These are phyloP conservation scores for Misgurnus mizolepis DNA, from an alignment of 2,113 vertebrate species.

Conservation along the genomic window DNA sequence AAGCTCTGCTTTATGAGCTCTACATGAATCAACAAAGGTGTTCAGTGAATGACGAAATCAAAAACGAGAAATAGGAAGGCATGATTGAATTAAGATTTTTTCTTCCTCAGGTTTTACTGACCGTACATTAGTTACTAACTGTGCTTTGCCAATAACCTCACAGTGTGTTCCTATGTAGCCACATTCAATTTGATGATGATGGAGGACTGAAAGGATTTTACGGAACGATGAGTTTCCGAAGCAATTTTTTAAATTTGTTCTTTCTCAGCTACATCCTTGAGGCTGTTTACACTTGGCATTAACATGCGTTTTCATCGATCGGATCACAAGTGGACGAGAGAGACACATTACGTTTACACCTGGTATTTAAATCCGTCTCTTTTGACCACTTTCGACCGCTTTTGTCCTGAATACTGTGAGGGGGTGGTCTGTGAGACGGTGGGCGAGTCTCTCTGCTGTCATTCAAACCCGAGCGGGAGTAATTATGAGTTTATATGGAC, in stretches of 20 bases:
- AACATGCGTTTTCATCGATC: too few species aligned
- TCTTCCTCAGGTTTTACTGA: slow-evolving; percentile 31
- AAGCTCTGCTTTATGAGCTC: slow-evolving; percentile 11
- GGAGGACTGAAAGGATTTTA: not conserved
- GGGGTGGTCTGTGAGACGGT: too few species aligned
- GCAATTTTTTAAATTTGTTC: not conserved
- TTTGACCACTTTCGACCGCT: too few species aligned
- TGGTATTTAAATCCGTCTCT: too few species aligned
- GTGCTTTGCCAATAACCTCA: not conserved
- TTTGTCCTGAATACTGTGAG: too few species aligned
- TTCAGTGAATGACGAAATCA: slow-evolving; percentile 29
- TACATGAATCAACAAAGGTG: slow-evolving; percentile 35
- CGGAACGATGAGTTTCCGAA: not conserved
- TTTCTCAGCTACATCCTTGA: not conserved
- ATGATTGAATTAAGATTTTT: slow-evolving; percentile 40
- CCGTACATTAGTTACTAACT: slow-evolving; percentile 27
- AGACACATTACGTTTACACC: too few species aligned
- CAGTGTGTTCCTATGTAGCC: not conserved
- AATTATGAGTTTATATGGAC: too few species aligned
- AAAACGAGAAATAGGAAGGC: slow-evolving; percentile 30
- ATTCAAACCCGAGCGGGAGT: too few species aligned
- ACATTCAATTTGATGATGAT: not conserved
- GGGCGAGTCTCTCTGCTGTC: too few species aligned
- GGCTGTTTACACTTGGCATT: too few species aligned
- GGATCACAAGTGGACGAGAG: too few species aligned